These are phyloP conservation scores for Dromius quadrimaculatus DNA, from an alignment of 2,888 invertebrate species.

Conservation along the genomic window DNA sequence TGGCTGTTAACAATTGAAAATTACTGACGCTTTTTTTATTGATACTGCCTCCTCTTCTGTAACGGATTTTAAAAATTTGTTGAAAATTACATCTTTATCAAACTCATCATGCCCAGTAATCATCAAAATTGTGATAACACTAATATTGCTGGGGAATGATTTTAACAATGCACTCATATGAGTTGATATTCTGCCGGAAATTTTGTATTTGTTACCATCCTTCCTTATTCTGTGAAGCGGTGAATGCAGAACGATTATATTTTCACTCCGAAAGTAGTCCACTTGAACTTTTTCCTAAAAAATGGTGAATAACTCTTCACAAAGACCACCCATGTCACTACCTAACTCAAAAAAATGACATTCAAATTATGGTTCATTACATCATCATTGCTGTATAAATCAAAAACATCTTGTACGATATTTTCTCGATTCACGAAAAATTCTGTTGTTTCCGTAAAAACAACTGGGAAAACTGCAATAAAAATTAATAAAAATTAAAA, in stretches of 20 bases:
- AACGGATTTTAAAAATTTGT: slow-evolving; percentile 6
- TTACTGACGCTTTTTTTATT: not conserved
- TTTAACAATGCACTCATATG: not conserved
- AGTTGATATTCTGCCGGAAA: not conserved
- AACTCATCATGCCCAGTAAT: slow-evolving; percentile 2
- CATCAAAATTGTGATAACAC: not conserved
- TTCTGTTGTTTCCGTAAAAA: not conserved
- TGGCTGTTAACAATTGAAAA: not conserved
- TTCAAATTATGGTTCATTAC: not conserved
- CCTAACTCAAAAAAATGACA: not conserved
- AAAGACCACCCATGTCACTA: not conserved
- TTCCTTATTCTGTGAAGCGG: not conserved
- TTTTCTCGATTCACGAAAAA: not conserved
- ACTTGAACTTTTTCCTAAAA: not conserved
- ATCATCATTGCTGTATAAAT: not conserved
- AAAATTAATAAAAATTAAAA: not conserved
- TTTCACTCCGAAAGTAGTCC: not conserved
- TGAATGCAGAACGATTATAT: not conserved
- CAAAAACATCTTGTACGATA: not conserved
- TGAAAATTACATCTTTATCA: not conserved
- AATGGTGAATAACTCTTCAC: not conserved
- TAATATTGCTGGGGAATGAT: not conserved
- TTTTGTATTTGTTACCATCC: not conserved
- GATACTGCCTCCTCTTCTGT: slow-evolving; percentile 1
- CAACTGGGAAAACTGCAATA: not conserved